phyloP scores from a whole-genome alignment of 1,140 invertebrate genomes.

The Telenomus remus region DNA sequence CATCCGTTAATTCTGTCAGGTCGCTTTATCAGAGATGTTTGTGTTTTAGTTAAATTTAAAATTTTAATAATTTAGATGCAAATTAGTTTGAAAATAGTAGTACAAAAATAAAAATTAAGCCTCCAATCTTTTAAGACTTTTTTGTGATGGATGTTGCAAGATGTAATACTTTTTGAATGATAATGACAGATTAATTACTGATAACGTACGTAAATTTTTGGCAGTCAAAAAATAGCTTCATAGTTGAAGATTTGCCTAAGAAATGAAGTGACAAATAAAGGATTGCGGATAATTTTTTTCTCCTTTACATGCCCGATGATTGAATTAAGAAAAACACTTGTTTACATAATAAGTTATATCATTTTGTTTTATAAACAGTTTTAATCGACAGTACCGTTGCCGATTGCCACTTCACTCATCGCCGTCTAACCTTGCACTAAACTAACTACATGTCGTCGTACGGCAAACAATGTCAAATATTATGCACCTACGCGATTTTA shows the following conservation, averaged over 20 bases:
- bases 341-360: constrained; percentile 39
- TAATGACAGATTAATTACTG: background rate
- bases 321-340: constrained; percentile 7
- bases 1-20: too few relatives aligned
- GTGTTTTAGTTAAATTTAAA: too few relatives aligned
- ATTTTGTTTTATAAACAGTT: constrained; percentile 45
- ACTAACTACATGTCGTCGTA: constrained; percentile 64
- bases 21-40: too few relatives aligned
- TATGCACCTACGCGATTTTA: constrained; percentile 48
- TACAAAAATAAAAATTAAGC: too few relatives aligned
- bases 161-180: too few relatives aligned
- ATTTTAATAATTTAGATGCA: too few relatives aligned
- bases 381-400: constrained; percentile 58
- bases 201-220: constrained; percentile 28
- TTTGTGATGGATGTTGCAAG: too few relatives aligned
- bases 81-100: too few relatives aligned
- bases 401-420: constrained; percentile 69
- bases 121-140: too few relatives aligned
- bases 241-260: constrained; percentile 15
- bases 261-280: too few relatives aligned
- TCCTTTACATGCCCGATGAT: background rate
- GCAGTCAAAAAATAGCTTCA: constrained; percentile 17
- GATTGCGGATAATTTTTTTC: too few relatives aligned
- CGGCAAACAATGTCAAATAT: constrained; percentile 61
- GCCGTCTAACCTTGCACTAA: constrained; percentile 74